These are phyloP conservation scores for Seira sanloemensis DNA, from an alignment of 2,888 invertebrate genomes.

Conservation along the genomic window DNA sequence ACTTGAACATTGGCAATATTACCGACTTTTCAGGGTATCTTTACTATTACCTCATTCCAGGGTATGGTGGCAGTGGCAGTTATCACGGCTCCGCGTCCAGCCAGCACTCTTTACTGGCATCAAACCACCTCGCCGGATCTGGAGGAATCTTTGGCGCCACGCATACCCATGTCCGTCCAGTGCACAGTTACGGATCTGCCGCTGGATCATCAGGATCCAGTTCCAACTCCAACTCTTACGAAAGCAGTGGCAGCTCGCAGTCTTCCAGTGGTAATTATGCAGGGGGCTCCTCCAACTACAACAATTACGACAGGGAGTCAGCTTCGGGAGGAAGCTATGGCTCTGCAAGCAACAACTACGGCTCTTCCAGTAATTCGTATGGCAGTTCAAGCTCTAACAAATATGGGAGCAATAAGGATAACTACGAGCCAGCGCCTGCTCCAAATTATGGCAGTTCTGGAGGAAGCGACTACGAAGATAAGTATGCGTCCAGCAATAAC, in stretches of 20 bases:
- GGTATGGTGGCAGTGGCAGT: slow-evolving; percentile 23
- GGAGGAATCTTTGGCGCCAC: background rate
- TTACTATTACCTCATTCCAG: too few species aligned
- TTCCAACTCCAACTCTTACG: too few species aligned
- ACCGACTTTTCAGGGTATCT: too few species aligned
- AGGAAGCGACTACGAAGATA: slow-evolving; percentile 14
- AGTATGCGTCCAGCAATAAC: slow-evolving; percentile 23
- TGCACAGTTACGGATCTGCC: too few species aligned
- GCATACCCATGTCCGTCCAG: background rate
- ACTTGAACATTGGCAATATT: too few species aligned
- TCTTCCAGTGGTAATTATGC: too few species aligned
- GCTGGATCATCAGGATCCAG: background rate
- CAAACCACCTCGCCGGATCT: background rate
- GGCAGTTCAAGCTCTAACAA: too few species aligned
- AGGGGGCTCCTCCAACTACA: background rate
- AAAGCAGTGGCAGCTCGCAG: too few species aligned
- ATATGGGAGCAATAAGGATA: too few species aligned
- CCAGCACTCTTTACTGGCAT: slow-evolving; percentile 3
- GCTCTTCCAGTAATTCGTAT: background rate
- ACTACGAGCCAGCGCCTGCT: too few species aligned
- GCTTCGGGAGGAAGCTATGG: background rate
- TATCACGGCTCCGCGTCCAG: slow-evolving; percentile 27
- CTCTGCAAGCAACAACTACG: background rate
- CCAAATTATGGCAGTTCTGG: background rate
- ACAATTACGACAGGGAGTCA: slow-evolving; percentile 11